Conservation (phyloP, 2,113 vertebrate species). For the Thomomys bottae region DNA sequence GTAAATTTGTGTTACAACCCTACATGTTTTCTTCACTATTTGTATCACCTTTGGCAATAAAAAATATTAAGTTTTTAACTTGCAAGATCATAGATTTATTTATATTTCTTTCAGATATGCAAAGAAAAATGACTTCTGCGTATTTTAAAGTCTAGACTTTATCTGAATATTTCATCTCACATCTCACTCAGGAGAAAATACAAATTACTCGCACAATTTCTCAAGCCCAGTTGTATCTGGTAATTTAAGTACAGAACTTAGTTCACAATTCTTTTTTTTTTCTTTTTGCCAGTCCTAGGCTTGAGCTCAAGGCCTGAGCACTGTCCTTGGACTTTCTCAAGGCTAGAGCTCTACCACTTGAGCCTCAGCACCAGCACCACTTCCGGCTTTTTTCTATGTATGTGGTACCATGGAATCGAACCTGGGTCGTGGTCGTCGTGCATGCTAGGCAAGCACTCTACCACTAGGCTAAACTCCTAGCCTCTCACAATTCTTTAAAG, state of each 20-base stretch:
- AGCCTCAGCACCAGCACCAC: too few relatives aligned
- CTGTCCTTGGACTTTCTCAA: too few relatives aligned
- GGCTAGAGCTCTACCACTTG: too few relatives aligned
- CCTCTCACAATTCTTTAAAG: neutral
- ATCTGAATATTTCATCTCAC: neutral
- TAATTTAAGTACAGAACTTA: neutral
- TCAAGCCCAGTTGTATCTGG: neutral
- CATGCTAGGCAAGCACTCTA: too few relatives aligned
- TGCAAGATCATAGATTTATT: constrained; percentile 14
- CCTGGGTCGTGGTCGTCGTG: too few relatives aligned
- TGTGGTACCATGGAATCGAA: too few relatives aligned
- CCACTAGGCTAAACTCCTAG: too few relatives aligned
- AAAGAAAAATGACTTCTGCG: neutral
- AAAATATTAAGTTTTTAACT: neutral
- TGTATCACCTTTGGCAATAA: neutral
- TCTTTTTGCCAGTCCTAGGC: too few relatives aligned
- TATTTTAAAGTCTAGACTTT: neutral
- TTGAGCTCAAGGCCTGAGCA: too few relatives aligned
- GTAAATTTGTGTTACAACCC: neutral
- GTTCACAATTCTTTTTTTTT: constrained; percentile 3
- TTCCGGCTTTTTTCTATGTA: too few relatives aligned
- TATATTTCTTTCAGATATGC: neutral
- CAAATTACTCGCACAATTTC: neutral
- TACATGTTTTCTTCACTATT: neutral
- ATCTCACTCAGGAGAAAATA: neutral